A percentile compares a stretch with the other conserved stretches of the same genome.
Evolutionary conservation across 2,888 invertebrate genomes (phyloP).

Genomic region (Thyatira batis): DNA sequence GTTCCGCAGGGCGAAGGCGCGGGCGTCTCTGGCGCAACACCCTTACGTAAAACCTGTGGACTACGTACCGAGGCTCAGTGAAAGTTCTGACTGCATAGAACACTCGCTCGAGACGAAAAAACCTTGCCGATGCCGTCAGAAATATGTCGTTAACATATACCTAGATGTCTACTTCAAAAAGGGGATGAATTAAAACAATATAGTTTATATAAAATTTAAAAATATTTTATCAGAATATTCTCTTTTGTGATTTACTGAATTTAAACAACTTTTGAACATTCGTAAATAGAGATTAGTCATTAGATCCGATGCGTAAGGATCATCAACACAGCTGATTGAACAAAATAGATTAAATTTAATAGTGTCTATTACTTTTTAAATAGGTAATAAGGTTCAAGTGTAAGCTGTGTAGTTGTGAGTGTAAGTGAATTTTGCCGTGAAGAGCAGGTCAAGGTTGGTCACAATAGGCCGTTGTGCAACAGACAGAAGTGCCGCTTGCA

Average conservation of each 20-base stretch:
- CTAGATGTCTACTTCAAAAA: background rate
- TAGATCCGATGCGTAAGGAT: background rate
- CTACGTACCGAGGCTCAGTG: slow-evolving; percentile 59
- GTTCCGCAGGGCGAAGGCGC: slow-evolving; percentile 73
- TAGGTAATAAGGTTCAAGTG: slow-evolving; percentile 52
- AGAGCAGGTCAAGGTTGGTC: slow-evolving; percentile 73
- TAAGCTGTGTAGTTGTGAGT: slow-evolving; percentile 54
- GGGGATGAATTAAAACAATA: background rate
- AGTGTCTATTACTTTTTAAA: slow-evolving; percentile 22
- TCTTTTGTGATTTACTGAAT: no score
- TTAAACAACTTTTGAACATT: no score
- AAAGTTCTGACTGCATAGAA: slow-evolving; percentile 69
- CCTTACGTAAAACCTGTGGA: slow-evolving; percentile 73
- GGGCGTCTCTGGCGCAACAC: slow-evolving; percentile 73
- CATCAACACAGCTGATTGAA: background rate
- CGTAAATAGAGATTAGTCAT: no score
- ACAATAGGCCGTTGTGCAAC: slow-evolving; percentile 68
- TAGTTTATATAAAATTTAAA: no score
- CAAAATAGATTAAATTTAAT: slow-evolving; percentile 28
- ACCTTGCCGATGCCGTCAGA: slow-evolving; percentile 21
- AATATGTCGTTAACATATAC: slow-evolving; percentile 10
- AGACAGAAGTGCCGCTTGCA: slow-evolving; percentile 47
- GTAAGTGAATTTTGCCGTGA: slow-evolving; percentile 65
- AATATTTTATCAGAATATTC: no score
- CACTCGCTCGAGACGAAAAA: slow-evolving; percentile 54